These are phyloP conservation scores for Bubo scandiacus DNA, from an alignment of 2,113 vertebrate species.

Conservation along the genomic window DNA sequence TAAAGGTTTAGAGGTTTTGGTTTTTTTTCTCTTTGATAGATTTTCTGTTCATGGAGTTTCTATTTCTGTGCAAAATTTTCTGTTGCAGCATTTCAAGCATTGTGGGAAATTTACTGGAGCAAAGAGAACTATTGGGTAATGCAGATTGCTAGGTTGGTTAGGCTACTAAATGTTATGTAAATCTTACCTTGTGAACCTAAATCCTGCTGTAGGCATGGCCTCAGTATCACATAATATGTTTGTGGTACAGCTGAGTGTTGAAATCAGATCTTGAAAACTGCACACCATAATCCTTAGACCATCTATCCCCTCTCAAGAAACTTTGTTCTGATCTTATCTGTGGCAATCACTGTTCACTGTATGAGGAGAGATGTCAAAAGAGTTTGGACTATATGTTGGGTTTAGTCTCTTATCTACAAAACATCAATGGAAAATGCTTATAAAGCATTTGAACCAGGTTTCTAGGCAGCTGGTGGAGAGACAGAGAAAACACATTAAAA, in stretches of 20 bases:
- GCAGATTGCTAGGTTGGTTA: neutral
- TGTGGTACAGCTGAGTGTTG: neutral
- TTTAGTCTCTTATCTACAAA: neutral
- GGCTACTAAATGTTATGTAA: neutral
- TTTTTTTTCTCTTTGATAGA: neutral
- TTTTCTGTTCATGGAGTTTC: neutral
- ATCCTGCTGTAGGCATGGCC: neutral
- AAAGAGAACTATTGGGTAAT: neutral
- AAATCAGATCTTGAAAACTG: neutral
- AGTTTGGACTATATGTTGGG: neutral
- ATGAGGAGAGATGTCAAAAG: neutral
- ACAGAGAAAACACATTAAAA: neutral
- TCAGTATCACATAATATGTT: neutral
- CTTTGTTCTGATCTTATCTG: neutral
- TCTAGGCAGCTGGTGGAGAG: neutral
- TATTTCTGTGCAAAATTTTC: neutral
- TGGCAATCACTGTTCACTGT: neutral
- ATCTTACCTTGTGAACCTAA: neutral
- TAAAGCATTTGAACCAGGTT: neutral
- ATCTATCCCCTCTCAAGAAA: neutral
- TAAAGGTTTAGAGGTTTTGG: neutral
- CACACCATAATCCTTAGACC: neutral
- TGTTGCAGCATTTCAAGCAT: fast-evolving
- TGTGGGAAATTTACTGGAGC: neutral
- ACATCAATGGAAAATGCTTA: neutral